Base-by-base conservation (phyloP, 2,888 invertebrate species). In the Tetramorium bicarinatum region DNA sequence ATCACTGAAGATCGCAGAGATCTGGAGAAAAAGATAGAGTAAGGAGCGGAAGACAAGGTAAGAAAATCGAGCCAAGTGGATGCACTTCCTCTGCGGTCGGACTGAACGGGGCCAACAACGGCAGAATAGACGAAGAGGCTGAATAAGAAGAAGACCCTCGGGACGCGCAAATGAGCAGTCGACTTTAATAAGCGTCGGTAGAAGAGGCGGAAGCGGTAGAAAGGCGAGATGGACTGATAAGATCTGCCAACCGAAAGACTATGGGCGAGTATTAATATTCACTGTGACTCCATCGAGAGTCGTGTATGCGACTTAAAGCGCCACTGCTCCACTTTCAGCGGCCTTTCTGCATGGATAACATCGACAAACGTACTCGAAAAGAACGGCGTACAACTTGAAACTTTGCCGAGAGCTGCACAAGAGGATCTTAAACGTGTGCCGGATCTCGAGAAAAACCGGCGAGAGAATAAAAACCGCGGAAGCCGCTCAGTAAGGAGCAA, bases 241-340 rank as follows among this genome's bases (percentile, higher is more conserved):
- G 89, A 93, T 93, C 93, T 91, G 85, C 88, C 91, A 90, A 88
- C 91, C 89, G 90, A 91, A 90, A 77, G 74, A 64, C 92, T 89
- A 84, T 86, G 88, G 87, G 85, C 90, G 88, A 52, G 91, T 93
- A 93, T 93, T 93, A 93, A 93, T 93, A 93, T 93, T 93, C 93
- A 93, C 91, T 84, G 91, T 92, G 92, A 90, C 90, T 87, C 84
- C 85, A 67, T 38, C 67, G 49, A 74, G 62, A 74, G 44, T 64
- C 74, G 49, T 62, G 67, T 77, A 66, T 77, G 47, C 62, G 41
- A 9, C 52, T 72, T 47, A 61, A 80, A 80, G 34, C 52, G 71
- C 34, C 72, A 75, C 59, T 83, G 84, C 86, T 38, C 59, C 84
- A 66, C 74, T 82, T 88, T n/a, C 67, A 61, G 47, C 84, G 82